Evolutionary conservation across 2,113 vertebrate species (phyloP), one percentile per base, ranked within the genome.

Genomic region (Dermatemys mawii): DNA sequence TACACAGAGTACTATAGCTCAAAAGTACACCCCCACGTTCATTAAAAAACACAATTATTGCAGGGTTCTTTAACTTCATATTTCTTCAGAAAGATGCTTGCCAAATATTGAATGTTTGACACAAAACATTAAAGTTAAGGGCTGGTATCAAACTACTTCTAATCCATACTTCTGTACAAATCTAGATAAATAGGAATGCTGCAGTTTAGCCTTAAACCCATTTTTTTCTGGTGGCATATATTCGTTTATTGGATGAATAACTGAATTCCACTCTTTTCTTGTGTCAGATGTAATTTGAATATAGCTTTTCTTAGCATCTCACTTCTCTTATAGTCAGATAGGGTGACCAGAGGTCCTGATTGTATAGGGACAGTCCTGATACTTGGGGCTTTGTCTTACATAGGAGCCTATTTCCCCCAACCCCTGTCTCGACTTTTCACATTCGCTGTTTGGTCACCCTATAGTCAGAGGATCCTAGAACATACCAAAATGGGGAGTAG

Each of bases 1-100:
- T 86, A 17, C 87, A 96, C 70, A 87, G 85, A 92, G 24, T 29
- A 73, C 80, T 46, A 84, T 46, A 92, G 53, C 93, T 89, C 55
- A 78, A 1, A 46, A 38, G 81, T n/a, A 80, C 13, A 60, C 12
- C n/a, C 27, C 21, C 24, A 73, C 48, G 19, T 29, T 82, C 10
- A 44, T 44, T 76, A 57, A 54, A 75, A 81, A 82, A 35, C 29
- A 54, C 27, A 48, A 76, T 4, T 80, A 88, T 44, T 78, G 26
- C 14, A 93, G 86, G 67, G 27, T 86, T 78, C 29, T 82, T 93
- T 57, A 90, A 48, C 50, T 50, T 84, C 29, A 48, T 48, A 29
- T 63, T 67, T 67, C 38, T 46, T 46, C 46, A 46, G 46, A 46
- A 46, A 46, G 46, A 8, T 46, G 46, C 46, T 46, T 6, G 46